phyloP scores from a whole-genome alignment of 2,888 invertebrate species.

The Lepas anatifera region DNA sequence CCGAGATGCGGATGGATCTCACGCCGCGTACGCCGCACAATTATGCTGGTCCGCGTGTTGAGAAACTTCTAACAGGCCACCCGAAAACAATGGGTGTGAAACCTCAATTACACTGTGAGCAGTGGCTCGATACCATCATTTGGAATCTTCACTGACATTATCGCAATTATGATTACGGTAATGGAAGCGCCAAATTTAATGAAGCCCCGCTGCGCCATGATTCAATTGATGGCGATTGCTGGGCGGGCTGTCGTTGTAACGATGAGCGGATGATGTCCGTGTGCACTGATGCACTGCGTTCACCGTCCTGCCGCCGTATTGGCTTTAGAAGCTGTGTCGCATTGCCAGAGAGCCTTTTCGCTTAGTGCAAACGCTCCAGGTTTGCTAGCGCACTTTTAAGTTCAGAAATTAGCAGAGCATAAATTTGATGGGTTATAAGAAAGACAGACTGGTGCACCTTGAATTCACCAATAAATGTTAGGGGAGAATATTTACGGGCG shows the following conservation, averaged over 20 bases:
- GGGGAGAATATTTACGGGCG: no score
- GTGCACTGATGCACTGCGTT: no score
- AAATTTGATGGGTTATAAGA: no score
- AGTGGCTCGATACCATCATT: neutral
- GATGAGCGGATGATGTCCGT: neutral
- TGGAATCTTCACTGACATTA: neutral
- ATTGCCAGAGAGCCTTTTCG: no score
- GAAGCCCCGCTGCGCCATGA: neutral
- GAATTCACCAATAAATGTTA: no score
- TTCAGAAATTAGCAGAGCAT: no score
- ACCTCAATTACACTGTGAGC: neutral
- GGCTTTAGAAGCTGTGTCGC: no score
- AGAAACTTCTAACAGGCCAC: neutral
- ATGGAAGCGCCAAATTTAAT: neutral
- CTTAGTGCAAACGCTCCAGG: no score
- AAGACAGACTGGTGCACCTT: no score
- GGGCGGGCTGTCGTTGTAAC: neutral
- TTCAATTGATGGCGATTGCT: neutral
- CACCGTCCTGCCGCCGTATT: no score
- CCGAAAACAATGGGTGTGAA: neutral
- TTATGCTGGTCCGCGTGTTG: neutral
- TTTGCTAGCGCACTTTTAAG: no score
- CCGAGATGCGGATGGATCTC: neutral
- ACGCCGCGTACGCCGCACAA: neutral
- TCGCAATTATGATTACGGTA: constrained; percentile 1